These are phyloP conservation scores for Syrista parreyssii DNA, from an alignment of 2,888 invertebrate genomes.

Conservation along the genomic window DNA sequence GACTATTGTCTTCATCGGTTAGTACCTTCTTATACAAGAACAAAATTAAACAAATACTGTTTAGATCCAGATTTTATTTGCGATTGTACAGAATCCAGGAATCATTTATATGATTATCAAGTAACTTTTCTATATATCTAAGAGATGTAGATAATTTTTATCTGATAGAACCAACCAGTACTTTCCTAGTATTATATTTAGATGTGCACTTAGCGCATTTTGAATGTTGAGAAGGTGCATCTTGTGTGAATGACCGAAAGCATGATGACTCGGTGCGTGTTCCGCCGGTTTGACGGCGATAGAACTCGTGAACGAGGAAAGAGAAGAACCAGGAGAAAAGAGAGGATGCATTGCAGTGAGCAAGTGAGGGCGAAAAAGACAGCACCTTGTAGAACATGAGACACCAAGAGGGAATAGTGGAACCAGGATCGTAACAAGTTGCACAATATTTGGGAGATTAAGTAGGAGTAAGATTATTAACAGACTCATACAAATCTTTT, in stretches of 20 bases:
- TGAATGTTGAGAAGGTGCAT: conserved; percentile 48
- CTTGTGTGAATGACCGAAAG: conserved; percentile 56
- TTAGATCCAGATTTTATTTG: background rate
- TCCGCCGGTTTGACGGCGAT: conserved; percentile 35
- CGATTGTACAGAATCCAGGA: background rate
- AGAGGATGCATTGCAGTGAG: conserved; percentile 2
- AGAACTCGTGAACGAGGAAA: conserved; percentile 30
- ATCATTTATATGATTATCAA: background rate
- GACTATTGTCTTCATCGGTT: background rate
- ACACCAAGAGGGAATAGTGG: conserved; percentile 2
- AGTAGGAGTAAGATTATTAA: background rate
- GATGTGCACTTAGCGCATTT: conserved; percentile 44
- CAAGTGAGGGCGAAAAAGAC: conserved; percentile 9
- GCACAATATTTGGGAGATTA: background rate
- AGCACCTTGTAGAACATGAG: conserved; percentile 10
- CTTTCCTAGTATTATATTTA: conserved; percentile 43
- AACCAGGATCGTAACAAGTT: conserved; percentile 1
- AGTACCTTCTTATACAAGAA: background rate
- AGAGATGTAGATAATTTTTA: background rate
- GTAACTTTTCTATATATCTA: background rate
- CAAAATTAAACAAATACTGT: background rate
- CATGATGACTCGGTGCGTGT: conserved; percentile 36
- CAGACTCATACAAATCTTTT: background rate
- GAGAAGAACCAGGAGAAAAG: conserved; percentile 18
- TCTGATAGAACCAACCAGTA: background rate